A percentile compares a stretch with the other conserved stretches of the same genome.
phyloP scores from a whole-genome alignment of 2,888 invertebrate species.

The Gymnosoma rotundatum region DNA sequence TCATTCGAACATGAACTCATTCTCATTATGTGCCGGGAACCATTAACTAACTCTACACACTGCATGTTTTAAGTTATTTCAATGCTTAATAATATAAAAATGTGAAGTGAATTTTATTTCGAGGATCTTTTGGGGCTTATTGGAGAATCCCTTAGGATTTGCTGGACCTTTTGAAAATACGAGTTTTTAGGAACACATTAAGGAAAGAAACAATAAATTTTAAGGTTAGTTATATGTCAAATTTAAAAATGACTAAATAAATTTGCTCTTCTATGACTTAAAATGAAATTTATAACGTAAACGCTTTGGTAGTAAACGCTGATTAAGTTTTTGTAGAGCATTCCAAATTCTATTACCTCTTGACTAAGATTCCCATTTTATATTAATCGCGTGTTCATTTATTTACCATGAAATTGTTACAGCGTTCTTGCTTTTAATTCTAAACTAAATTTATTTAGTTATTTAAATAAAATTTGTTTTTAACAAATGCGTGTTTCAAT shows the following conservation, averaged over 20 bases:
- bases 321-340: not conserved
- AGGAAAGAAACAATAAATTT: too few relatives aligned
- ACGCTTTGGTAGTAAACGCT: too few relatives aligned
- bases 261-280: too few relatives aligned
- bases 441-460: conserved; percentile 60
- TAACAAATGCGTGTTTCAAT: conserved; percentile 66
- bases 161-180: too few relatives aligned
- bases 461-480: conserved; percentile 66
- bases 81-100: conserved; percentile 4
- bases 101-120: too few relatives aligned
- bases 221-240: too few relatives aligned
- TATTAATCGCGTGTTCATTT: conserved; percentile 50
- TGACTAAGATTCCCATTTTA: not conserved
- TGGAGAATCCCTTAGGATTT: too few relatives aligned
- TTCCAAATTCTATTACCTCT: not conserved
- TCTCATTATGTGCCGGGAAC: not conserved
- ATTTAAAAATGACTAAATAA: too few relatives aligned
- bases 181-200: too few relatives aligned
- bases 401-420: conserved; percentile 31
- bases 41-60: conserved; percentile 7
- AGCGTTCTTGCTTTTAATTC: conserved; percentile 26
- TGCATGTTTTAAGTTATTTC: conserved; percentile 24
- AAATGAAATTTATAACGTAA: too few relatives aligned
- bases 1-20: conserved; percentile 32
- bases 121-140: too few relatives aligned